Percentiles rank a stretch among this genome's conserved stretches.
These are phyloP conservation scores for Pterocles orientalis DNA, from an alignment of 2,113 vertebrate species.

Conservation along the genomic window DNA sequence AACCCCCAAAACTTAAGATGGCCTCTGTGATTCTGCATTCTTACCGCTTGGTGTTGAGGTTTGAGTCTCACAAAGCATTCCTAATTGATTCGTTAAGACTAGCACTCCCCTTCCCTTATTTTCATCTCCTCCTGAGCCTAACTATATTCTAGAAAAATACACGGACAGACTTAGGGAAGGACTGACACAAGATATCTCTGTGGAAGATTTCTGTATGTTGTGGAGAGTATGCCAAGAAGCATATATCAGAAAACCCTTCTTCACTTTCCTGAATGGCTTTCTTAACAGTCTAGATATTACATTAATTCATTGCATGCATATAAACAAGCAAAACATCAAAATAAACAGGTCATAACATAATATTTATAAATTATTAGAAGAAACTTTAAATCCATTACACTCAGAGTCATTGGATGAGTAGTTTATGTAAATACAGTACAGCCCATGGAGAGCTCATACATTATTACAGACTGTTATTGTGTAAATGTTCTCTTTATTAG, in stretches of 20 bases:
- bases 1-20: no score
- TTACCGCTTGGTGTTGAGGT: neutral
- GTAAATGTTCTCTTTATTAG: neutral
- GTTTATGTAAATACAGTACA: neutral
- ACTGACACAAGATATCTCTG: neutral
- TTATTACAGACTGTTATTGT: neutral
- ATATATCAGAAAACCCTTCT: neutral
- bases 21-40: neutral
- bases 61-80: neutral
- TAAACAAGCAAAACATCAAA: neutral
- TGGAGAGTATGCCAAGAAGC: accelerated
- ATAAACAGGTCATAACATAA: neutral
- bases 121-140: neutral
- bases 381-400: neutral
- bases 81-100: neutral
- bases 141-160: neutral
- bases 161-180: neutral
- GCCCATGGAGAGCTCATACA: neutral
- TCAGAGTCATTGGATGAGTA: neutral
- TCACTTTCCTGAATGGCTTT: neutral
- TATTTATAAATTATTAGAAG: neutral
- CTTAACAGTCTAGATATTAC: neutral
- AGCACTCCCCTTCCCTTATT: accelerated
- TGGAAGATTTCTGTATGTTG: neutral
- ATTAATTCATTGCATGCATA: neutral